Percentiles rank a stretch among this genome's conserved stretches.
Evolutionary conservation across 1,140 invertebrate genomes (phyloP).

Genomic region (Orchesella cincta): DNA sequence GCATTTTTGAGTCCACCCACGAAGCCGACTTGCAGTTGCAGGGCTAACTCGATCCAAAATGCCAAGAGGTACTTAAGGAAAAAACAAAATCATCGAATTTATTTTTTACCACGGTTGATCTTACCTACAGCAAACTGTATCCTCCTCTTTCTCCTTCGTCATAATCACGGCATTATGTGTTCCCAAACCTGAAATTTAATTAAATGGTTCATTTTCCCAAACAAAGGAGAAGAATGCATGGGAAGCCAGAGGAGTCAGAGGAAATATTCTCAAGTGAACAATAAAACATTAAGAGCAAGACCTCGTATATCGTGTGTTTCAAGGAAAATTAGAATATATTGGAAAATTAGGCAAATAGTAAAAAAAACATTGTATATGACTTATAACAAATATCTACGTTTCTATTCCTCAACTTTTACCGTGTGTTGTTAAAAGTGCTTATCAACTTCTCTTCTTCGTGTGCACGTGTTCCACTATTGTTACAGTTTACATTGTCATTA

Average conservation of each 20-base stretch:
- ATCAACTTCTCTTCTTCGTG: not conserved
- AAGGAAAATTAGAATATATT: slow-evolving; percentile 6
- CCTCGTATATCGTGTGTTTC: not conserved
- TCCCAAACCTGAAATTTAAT: slow-evolving; percentile 24
- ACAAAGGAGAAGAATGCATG: not conserved
- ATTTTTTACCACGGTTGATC: slow-evolving; percentile 4
- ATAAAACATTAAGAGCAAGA: not conserved
- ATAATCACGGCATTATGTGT: slow-evolving; percentile 6
- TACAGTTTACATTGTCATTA: not conserved
- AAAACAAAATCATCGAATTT: slow-evolving; percentile 27
- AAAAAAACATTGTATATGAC: too few relatives aligned
- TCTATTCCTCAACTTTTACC: not conserved
- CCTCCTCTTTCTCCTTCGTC: slow-evolving; percentile 22
- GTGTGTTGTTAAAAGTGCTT: not conserved
- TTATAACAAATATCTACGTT: not conserved
- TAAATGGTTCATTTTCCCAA: slow-evolving; percentile 21
- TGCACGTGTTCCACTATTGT: slow-evolving; percentile 11
- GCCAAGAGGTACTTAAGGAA: slow-evolving; percentile 29
- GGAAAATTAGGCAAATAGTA: not conserved
- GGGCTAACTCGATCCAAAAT: slow-evolving; percentile 3
- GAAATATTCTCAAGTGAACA: slow-evolving; percentile 2
- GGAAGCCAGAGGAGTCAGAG: not conserved
- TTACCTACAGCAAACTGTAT: slow-evolving; percentile 26
- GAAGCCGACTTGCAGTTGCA: not conserved
- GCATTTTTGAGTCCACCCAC: slow-evolving; percentile 24